Evolutionary conservation across 2,888 invertebrate species (phyloP), one percentile per base, ranked within the genome.

Genomic region (Ceraclea dissimilis): DNA sequence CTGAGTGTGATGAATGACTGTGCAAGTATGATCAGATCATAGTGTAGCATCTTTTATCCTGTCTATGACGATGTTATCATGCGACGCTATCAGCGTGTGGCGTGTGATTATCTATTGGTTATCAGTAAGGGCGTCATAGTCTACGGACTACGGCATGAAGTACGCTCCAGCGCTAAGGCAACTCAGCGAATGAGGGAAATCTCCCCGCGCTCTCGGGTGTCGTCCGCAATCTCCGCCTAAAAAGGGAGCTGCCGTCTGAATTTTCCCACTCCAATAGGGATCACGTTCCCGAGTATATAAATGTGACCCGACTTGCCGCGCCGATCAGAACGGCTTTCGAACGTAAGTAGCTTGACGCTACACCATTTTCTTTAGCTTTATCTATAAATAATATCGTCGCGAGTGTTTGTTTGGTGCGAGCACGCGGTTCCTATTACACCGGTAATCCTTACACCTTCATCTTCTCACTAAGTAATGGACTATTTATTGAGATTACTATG

Each of bases 291-390:
- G 75, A 77, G 85, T 86, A 87, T 88, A 87, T 86, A 87, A 85
- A 81, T 79, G 79, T 79, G 76, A 76, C 72, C 72, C 72, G 76
- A 79, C 77, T 80, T 81, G 80, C 81, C 81, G 82, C 80, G 81
- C 83, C 85, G 85, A 86, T 88, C 92, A 93, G 92, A 92, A 90
- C 91, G 90, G 91, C 92, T 91, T 89, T 89, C 85, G 86, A 91
- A 90, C 90, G 92, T 92, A 90, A 92, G 92, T 92, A 71, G 52
- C 39, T 21, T 22, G 54, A 43, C 60, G 39, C 39, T 39, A 39
- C 39, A 39, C 39, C 39, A 39, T 39, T 39, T 39, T 13, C 16
- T 39, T 39, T 39, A 52, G 26, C 51, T 49, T n/a, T 49, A 49
- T 50, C 48, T 39, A 58, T 52, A 52, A 49, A 59, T 56, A 54